A percentile compares a stretch with the other conserved stretches of the same genome.
Evolutionary conservation across 2,888 invertebrate genomes (phyloP).

Genomic region (Philopedon plagiatum): DNA sequence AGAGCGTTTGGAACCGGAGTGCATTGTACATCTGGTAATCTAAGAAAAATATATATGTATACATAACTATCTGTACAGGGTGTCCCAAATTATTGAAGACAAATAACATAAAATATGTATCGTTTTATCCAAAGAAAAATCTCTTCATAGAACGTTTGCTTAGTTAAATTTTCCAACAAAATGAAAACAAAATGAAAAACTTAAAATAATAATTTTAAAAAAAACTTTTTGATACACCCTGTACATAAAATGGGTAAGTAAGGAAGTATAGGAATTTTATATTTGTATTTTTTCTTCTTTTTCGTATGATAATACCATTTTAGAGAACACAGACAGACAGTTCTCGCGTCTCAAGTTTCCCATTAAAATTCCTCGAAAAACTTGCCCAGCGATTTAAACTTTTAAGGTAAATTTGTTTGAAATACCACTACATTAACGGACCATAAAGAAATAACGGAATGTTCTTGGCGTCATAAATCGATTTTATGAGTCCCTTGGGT

Average conservation of each 20-base stretch:
- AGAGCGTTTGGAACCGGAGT: slow-evolving; percentile 84
- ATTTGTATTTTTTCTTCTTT: too few species aligned
- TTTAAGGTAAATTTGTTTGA: not conserved
- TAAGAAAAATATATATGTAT: slow-evolving; percentile 48
- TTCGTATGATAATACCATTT: too few species aligned
- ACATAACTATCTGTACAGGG: not conserved
- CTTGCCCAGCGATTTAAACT: not conserved
- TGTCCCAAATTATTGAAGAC: too few species aligned
- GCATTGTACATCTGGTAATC: slow-evolving; percentile 75
- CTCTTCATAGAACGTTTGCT: too few species aligned
- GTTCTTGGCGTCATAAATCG: not conserved
- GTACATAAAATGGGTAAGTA: too few species aligned
- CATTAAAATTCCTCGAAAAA: not conserved
- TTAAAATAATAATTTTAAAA: too few species aligned
- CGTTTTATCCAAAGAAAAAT: too few species aligned
- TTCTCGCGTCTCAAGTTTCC: not conserved
- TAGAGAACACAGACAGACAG: not conserved
- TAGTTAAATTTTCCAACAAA: too few species aligned
- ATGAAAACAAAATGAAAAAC: too few species aligned
- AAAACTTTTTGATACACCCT: too few species aligned
- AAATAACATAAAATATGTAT: too few species aligned
- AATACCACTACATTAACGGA: not conserved
- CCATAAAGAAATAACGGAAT: not conserved
- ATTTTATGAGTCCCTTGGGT: not conserved
- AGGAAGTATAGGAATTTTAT: too few species aligned